phyloP scores from a whole-genome alignment of 2,797 vertebrate species.

The Babyrousa celebensis region DNA sequence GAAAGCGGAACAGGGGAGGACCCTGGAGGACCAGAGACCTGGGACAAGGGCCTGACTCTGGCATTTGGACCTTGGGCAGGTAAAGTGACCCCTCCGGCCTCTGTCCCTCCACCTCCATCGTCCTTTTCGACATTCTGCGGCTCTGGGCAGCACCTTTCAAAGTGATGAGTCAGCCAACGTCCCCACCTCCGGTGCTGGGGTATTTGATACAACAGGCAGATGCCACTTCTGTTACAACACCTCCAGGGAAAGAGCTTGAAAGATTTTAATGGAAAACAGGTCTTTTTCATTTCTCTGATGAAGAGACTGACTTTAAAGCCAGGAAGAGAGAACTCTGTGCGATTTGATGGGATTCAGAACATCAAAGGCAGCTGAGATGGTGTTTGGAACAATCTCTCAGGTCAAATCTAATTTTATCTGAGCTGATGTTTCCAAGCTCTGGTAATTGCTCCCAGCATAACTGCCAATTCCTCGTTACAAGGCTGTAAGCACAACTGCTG shows the following conservation, averaged over 20 bases:
- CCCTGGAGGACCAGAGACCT: neutral
- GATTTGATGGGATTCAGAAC: conserved; percentile 79
- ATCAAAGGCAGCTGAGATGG: conserved; percentile 75
- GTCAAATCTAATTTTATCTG: conserved; percentile 85
- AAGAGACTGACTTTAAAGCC: conserved; percentile 78
- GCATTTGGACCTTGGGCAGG: neutral
- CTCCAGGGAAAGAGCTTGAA: conserved; percentile 70
- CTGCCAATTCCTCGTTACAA: neutral
- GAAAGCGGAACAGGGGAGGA: neutral
- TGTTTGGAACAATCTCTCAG: conserved; percentile 80
- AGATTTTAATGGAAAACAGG: conserved; percentile 44
- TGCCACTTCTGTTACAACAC: neutral
- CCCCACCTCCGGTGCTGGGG: neutral
- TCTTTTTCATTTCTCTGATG: conserved; percentile 75
- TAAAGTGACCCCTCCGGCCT: neutral
- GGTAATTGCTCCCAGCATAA: conserved; percentile 68
- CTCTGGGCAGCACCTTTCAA: neutral
- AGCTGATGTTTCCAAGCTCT: conserved; percentile 77
- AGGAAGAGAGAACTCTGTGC: conserved; percentile 69
- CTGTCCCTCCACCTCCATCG: neutral
- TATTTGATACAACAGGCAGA: conserved; percentile 26
- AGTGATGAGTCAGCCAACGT: neutral
- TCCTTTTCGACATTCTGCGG: neutral
- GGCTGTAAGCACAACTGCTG: neutral
- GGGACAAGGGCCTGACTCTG: neutral